Conservation (phyloP, 2,888 invertebrate species). For the Ennomos fuscantarius region DNA sequence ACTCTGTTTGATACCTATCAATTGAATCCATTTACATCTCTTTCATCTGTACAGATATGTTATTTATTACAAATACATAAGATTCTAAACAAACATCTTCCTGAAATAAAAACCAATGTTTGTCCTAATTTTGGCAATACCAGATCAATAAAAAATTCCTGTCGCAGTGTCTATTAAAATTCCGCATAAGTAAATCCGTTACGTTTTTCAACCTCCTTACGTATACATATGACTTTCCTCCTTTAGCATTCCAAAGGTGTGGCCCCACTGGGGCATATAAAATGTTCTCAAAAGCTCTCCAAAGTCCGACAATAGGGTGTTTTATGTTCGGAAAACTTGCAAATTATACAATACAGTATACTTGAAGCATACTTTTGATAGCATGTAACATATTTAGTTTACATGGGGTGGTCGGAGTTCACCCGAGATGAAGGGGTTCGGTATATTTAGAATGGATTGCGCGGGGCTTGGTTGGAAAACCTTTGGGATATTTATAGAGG, state of each 20-base stretch:
- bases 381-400: slow-evolving; percentile 46
- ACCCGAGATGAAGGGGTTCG: slow-evolving; percentile 38
- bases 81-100: no score
- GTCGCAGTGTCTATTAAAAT: slow-evolving; percentile 29
- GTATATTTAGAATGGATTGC: slow-evolving; percentile 45
- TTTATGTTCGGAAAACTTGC: slow-evolving; percentile 58
- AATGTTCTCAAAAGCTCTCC: slow-evolving; percentile 66
- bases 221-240: slow-evolving; percentile 47
- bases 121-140: background rate
- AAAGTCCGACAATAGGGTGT: slow-evolving; percentile 68
- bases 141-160: slow-evolving; percentile 21
- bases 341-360: slow-evolving; percentile 52
- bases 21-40: no score
- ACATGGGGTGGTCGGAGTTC: slow-evolving; percentile 38
- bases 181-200: slow-evolving; percentile 36
- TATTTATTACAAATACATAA: background rate
- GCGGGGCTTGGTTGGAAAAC: slow-evolving; percentile 37
- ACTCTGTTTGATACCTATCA: no score
- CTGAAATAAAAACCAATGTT: no score
- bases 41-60: no score
- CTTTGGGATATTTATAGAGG: slow-evolving; percentile 26
- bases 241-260: slow-evolving; percentile 55
- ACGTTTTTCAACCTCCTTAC: slow-evolving; percentile 36
- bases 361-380: slow-evolving; percentile 50
- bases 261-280: slow-evolving; percentile 62